Evolutionary conservation across 2,797 vertebrate species (phyloP).

Genomic region (Sparidentex hasta): DNA sequence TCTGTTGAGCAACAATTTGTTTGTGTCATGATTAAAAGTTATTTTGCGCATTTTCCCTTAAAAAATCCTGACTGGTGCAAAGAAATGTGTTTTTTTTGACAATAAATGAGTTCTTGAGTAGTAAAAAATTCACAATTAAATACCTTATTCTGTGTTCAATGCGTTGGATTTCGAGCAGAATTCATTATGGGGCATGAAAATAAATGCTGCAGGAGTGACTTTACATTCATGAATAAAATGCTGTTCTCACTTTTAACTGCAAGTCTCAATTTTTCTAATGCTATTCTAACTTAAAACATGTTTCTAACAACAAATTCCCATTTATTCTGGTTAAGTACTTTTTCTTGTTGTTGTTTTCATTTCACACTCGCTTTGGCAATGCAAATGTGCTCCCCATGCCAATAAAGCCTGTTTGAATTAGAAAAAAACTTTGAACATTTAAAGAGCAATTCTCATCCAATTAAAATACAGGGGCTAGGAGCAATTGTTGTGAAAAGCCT

Average conservation of each 20-base stretch:
- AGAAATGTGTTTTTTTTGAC: background rate
- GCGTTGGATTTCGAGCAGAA: background rate
- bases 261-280: no score
- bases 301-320: no score
- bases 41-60: background rate
- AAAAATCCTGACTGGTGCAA: background rate
- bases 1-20: background rate
- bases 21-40: background rate
- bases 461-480: background rate
- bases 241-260: no score
- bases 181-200: background rate
- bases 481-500: background rate
- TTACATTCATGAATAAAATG: background rate
- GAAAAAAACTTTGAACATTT: no score
- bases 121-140: background rate
- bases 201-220: background rate
- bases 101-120: background rate
- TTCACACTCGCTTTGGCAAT: no score
- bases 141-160: background rate
- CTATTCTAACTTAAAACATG: no score
- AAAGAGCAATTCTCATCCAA: background rate
- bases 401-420: no score
- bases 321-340: no score
- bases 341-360: no score
- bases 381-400: no score